A percentile compares a stretch with the other conserved stretches of the same genome.
Evolutionary conservation across 2,113 vertebrate genomes (phyloP).

Genomic region (Tyto alba): DNA sequence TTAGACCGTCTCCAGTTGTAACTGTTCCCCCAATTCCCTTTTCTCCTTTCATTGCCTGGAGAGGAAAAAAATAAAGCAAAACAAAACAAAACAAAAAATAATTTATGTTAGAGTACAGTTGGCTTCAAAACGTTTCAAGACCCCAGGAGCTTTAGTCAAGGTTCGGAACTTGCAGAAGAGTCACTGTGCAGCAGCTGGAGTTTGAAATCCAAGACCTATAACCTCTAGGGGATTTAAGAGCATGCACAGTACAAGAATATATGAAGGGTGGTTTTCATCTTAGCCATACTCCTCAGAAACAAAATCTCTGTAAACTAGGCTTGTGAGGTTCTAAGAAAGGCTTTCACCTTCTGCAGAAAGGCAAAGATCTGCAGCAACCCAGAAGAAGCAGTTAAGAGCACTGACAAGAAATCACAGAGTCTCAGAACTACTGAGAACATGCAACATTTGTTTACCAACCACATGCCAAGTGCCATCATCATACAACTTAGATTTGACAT

Average conservation of each 20-base stretch:
- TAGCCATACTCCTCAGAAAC: not conserved
- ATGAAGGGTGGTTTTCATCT: not conserved
- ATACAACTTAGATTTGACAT: not conserved
- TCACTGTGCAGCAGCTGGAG: not conserved
- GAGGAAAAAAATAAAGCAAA: not conserved
- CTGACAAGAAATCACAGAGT: not conserved
- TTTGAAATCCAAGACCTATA: not conserved
- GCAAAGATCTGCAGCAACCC: not conserved
- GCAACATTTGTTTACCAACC: not conserved
- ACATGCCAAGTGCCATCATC: not conserved
- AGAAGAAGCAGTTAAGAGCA: not conserved
- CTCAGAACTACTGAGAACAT: not conserved
- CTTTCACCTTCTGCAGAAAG: not conserved
- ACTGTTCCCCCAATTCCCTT: slow-evolving; percentile 90
- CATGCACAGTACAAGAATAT: accelerated
- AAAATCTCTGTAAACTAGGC: not conserved
- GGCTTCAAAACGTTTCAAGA: not conserved
- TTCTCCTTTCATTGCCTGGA: slow-evolving; percentile 97
- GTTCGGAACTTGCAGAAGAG: not conserved
- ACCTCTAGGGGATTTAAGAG: not conserved
- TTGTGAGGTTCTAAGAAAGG: not conserved
- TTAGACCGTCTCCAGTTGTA: slow-evolving; percentile 80
- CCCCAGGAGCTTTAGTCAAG: not conserved
- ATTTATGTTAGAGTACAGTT: not conserved
- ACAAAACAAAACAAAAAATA: not conserved